A percentile compares a stretch with the other conserved stretches of the same genome.
phyloP scores from a whole-genome alignment of 2,888 invertebrate genomes.

The Agapostemon virescens region DNA sequence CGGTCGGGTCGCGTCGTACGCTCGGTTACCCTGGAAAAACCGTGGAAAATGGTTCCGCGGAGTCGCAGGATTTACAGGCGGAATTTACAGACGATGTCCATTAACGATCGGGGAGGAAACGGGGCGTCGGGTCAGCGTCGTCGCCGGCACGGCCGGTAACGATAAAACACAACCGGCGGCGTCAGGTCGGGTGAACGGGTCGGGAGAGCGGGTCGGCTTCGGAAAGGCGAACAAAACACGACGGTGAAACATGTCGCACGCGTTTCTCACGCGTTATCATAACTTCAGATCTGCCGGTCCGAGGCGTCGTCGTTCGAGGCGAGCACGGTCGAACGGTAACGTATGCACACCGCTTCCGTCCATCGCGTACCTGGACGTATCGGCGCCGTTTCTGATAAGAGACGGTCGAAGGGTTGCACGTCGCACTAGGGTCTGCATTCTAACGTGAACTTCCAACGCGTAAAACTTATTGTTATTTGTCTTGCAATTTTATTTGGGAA shows the following conservation, averaged over 20 bases:
- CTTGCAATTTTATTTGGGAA: too few relatives aligned
- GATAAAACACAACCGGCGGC: constrained; percentile 55
- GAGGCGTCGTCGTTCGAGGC: constrained; percentile 50
- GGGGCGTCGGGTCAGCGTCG: constrained; percentile 33
- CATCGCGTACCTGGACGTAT: constrained; percentile 52
- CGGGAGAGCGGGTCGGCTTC: not conserved
- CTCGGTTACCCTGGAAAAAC: constrained; percentile 5
- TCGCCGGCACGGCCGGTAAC: constrained; percentile 33
- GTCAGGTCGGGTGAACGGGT: not conserved
- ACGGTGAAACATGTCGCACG: constrained; percentile 63
- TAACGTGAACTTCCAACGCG: not conserved
- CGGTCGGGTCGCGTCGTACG: not conserved
- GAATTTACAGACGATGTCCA: constrained; percentile 43
- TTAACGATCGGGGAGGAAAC: constrained; percentile 37
- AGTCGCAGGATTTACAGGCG: constrained; percentile 12
- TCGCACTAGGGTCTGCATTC: not conserved
- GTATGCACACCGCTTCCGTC: constrained; percentile 61
- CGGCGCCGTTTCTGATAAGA: constrained; percentile 50
- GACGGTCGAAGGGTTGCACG: constrained; percentile 13
- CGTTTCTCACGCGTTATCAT: constrained; percentile 66
- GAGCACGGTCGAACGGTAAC: constrained; percentile 57
- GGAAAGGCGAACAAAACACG: constrained; percentile 56
- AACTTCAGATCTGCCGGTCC: constrained; percentile 52
- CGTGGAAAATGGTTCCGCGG: not conserved
- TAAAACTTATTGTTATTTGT: not conserved